Conservation (phyloP, 2,113 vertebrate genomes). For the Eretmochelys imbricata region DNA sequence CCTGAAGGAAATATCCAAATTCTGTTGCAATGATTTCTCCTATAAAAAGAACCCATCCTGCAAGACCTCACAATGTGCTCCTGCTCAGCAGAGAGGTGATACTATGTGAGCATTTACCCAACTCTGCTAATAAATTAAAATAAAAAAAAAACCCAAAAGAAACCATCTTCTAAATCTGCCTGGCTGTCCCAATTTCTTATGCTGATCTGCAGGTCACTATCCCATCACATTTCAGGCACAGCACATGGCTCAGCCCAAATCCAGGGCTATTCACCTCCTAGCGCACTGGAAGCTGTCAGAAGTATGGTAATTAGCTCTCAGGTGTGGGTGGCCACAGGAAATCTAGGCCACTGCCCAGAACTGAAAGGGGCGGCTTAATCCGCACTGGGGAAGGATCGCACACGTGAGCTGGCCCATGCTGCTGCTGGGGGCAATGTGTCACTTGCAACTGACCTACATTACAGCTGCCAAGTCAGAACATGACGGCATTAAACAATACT, state of each 20-base stretch:
- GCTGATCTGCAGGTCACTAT: fast-evolving
- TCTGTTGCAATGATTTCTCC: neutral
- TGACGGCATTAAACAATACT: neutral
- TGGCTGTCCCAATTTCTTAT: neutral
- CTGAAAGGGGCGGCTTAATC: neutral
- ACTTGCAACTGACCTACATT: neutral
- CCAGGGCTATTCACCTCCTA: neutral
- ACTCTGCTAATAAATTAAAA: neutral
- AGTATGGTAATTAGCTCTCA: neutral
- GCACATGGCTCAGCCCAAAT: neutral
- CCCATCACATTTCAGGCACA: neutral
- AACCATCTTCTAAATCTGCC: fast-evolving
- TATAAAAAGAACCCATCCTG: fast-evolving
- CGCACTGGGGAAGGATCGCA: neutral
- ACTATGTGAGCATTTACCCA: neutral
- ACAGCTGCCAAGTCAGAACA: fast-evolving
- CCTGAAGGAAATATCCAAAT: neutral
- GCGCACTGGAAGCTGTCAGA: neutral
- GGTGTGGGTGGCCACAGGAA: neutral
- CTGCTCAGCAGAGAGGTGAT: fast-evolving
- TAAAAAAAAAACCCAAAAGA: neutral
- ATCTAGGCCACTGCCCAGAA: neutral
- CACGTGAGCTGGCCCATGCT: neutral
- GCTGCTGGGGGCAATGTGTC: neutral
- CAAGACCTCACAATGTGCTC: fast-evolving